Percentiles rank a stretch among this genome's conserved stretches.
Conservation (phyloP, 2,888 invertebrate genomes). For the Melipona beecheii region DNA sequence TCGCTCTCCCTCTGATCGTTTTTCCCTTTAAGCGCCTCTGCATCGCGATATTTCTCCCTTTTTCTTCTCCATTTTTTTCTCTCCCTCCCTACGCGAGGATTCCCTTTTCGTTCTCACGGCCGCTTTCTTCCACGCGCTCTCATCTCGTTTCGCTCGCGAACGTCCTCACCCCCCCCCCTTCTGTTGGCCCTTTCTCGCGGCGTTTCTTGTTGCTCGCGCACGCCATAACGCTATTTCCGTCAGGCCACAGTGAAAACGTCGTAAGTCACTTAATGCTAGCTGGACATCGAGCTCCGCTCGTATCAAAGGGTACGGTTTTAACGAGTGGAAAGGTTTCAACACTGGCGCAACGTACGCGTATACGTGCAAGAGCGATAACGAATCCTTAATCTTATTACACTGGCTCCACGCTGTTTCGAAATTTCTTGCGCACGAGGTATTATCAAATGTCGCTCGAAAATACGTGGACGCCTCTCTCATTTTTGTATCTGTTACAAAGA, state of each 20-base stretch:
- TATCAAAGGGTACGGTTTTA: conserved; percentile 28
- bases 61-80: conserved; percentile 14
- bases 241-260: conserved; percentile 54
- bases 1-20: conserved; percentile 8
- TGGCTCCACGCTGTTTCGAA: background rate
- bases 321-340: conserved; percentile 11
- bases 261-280: conserved; percentile 65
- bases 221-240: conserved; percentile 67
- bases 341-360: background rate
- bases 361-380: background rate
- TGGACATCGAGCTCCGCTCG: conserved; percentile 44
- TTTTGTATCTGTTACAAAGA: too few relatives aligned
- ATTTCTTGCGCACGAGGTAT: background rate
- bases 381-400: background rate
- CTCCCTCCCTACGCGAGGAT: background rate
- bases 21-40: conserved; percentile 23
- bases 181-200: conserved; percentile 11
- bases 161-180: background rate
- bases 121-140: conserved; percentile 22
- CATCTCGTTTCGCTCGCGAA: conserved; percentile 11
- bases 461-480: too few relatives aligned
- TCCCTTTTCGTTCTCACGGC: conserved; percentile 34
- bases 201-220: conserved; percentile 33
- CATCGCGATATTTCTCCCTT: conserved; percentile 24
- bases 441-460: too few relatives aligned